Conservation (phyloP, 2,888 invertebrate genomes). For the Eristalis arbustorum region DNA sequence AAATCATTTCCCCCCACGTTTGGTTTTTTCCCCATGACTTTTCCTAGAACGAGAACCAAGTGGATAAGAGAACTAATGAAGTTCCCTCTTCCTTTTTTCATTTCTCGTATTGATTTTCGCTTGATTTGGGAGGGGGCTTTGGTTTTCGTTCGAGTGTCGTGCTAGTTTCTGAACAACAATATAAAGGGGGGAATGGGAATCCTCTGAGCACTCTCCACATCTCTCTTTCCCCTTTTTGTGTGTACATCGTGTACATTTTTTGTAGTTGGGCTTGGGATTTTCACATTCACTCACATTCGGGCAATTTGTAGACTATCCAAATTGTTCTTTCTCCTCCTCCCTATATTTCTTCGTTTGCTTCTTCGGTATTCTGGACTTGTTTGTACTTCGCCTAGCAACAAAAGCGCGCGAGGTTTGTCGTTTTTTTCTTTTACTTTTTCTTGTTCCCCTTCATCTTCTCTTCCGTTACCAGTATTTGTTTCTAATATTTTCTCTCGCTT, state of each 20-base stretch:
- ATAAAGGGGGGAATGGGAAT: background rate
- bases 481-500: constrained; percentile 19
- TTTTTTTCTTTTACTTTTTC: constrained; percentile 17
- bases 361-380: background rate
- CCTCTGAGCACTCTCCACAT: background rate
- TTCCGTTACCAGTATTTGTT: background rate
- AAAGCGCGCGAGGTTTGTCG: constrained; percentile 51
- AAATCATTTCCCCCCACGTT: constrained; percentile 9
- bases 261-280: background rate
- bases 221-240: background rate
- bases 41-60: background rate
- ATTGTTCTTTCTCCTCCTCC: too few species aligned
- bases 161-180: constrained; percentile 34
- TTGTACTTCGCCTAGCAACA: constrained; percentile 64
- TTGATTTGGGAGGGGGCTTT: background rate
- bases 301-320: background rate
- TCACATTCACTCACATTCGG: background rate
- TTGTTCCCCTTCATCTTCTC: background rate
- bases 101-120: constrained; percentile 24
- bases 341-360: background rate
- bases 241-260: background rate
- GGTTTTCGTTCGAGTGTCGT: background rate
- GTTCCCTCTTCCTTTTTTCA: background rate
- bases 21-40: background rate
- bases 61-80: background rate